These are phyloP conservation scores for Saguinus midas DNA, from an alignment of 2,113 vertebrate genomes.

Conservation along the genomic window DNA sequence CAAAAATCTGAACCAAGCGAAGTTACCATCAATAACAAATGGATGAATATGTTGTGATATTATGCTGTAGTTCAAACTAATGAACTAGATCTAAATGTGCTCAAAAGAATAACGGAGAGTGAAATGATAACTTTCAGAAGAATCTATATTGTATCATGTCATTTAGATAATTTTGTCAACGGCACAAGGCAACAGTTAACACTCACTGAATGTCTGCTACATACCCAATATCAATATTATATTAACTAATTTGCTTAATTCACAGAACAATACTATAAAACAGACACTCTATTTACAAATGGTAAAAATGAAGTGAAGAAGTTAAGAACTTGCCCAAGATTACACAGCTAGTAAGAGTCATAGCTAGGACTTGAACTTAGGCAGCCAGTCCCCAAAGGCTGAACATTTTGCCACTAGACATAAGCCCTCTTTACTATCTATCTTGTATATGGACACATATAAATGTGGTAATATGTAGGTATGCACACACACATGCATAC, in stretches of 20 bases:
- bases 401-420: neutral
- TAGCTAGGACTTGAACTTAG: neutral
- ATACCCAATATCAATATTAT: neutral
- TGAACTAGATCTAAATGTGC: neutral
- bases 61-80: neutral
- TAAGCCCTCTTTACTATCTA: neutral
- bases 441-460: neutral
- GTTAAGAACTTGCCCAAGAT: neutral
- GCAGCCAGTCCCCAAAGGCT: neutral
- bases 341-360: neutral
- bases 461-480: neutral
- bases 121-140: slow-evolving; percentile 2
- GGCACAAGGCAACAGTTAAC: neutral
- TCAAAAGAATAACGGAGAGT: neutral
- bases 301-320: neutral
- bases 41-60: neutral
- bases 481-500: no score
- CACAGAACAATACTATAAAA: neutral
- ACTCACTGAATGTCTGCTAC: neutral
- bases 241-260: neutral
- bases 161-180: neutral
- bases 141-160: neutral
- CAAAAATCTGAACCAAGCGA: slow-evolving; percentile 2
- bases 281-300: neutral
- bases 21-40: neutral